These are phyloP conservation scores for Andrena cerasifolii DNA, from an alignment of 1,140 invertebrate species.

Conservation along the genomic window DNA sequence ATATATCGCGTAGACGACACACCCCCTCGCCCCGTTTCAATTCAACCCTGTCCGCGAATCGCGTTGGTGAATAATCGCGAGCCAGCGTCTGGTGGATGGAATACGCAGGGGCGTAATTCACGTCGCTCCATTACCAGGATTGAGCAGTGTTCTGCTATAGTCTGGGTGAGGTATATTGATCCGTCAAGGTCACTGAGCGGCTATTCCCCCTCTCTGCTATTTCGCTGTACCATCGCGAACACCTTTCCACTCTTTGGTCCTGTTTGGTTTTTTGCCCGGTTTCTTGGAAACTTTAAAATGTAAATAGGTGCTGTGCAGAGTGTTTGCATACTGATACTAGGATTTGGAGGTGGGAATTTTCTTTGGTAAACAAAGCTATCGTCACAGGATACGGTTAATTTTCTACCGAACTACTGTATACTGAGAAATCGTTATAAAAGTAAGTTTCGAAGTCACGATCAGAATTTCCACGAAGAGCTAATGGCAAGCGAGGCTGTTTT, in stretches of 20 bases:
- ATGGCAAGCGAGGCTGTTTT: neutral
- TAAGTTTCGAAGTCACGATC: neutral
- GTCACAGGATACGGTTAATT: neutral
- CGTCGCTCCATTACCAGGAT: neutral
- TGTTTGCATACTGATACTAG: no score
- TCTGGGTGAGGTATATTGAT: no score
- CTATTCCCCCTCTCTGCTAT: no score
- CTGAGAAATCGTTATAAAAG: neutral
- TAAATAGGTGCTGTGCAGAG: no score
- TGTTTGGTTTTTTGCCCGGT: no score
- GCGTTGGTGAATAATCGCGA: neutral
- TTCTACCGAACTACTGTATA: neutral
- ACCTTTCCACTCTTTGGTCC: no score
- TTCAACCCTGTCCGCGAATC: neutral
- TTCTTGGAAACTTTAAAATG: no score
- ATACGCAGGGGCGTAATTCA: neutral
- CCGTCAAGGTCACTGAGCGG: no score
- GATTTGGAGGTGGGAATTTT: no score
- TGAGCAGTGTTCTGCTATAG: no score
- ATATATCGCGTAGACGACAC: neutral
- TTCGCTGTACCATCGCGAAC: no score
- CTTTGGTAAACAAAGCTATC: neutral
- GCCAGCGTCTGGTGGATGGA: neutral
- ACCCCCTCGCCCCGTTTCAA: slow-evolving; percentile 20
- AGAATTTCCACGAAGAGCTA: no score